Evolutionary conservation across 2,113 vertebrate genomes (phyloP), one percentile per base, ranked within the genome.

Genomic region (Paramisgurnus dabryanus): DNA sequence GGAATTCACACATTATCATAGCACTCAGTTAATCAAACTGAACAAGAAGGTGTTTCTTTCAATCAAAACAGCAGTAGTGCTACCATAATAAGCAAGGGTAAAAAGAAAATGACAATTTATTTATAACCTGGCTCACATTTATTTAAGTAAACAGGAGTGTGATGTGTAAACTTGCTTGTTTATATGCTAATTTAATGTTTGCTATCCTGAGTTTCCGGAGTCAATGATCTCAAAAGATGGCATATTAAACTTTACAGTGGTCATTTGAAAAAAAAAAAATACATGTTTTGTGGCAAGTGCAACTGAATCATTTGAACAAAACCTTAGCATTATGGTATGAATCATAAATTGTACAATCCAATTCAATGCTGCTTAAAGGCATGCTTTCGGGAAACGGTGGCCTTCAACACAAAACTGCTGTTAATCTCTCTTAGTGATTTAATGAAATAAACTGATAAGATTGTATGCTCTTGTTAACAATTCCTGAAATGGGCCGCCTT

Each of bases 1-100:
- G 76, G 91, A 90, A 88, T 93, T 93, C 93, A 93, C 91, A 93
- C 92, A 92, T 87, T 78, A 88, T 86, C 83, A 87, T 75, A 91
- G 87, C 88, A 91, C 87, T 85, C 83, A 83, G 87, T 83, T 87
- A 87, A 87, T 90, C 89, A 90, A 87, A 89, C 82, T 84, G 87
- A 89, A 91, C 86, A 87, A 86, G 34, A 89, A 84, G 71, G 89
- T 86, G 92, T 92, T 94, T 92, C 90, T 92, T 92, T 93, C 92
- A 93, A 91, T 90, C 85, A 87, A 88, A 87, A 92, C 92, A 92
- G 92, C 89, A 89, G 88, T 88, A 89, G 82, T 87, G 87, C 86
- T 89, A 87, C 89, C 85, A 81, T 85, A 87, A 84, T 74, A 87
- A 83, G 85, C 87, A 81, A 85, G 80, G 86, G 85, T 87, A 83